Conservation (phyloP, 2,888 invertebrate genomes). For the Spisula subtruncata region DNA sequence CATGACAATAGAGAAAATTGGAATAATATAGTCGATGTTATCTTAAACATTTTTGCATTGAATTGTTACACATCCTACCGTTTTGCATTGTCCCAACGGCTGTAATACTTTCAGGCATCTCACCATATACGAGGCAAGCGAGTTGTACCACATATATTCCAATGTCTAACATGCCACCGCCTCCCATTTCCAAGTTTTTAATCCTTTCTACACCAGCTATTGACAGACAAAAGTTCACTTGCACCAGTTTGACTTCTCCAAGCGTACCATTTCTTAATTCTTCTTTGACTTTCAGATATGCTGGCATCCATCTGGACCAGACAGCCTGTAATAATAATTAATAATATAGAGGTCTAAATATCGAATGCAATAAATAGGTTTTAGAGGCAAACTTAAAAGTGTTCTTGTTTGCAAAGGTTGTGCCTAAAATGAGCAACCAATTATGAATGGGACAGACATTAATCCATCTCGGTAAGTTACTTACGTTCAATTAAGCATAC, state of each 20-base stretch:
- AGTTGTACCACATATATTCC: slow-evolving; percentile 83
- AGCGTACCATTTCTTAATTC: slow-evolving; percentile 93
- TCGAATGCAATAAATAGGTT: no score
- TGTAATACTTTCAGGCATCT: slow-evolving; percentile 91
- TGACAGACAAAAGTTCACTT: slow-evolving; percentile 91
- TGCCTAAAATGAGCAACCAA: no score
- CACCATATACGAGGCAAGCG: slow-evolving; percentile 89
- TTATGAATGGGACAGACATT: no score
- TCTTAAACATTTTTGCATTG: no score
- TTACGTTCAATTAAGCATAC: no score
- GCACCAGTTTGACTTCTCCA: slow-evolving; percentile 92
- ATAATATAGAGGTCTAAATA: no score
- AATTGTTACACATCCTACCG: slow-evolving; percentile 83
- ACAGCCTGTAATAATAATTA: slow-evolving; percentile 89
- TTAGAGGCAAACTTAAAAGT: no score
- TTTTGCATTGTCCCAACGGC: slow-evolving; percentile 92
- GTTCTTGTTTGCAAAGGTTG: no score
- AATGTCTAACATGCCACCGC: slow-evolving; percentile 88
- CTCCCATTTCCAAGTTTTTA: slow-evolving; percentile 91
- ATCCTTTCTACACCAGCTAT: slow-evolving; percentile 90
- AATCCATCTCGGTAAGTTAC: no score
- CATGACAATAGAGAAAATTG: no score
- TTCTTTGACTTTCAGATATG: slow-evolving; percentile 91
- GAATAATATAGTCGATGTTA: no score
- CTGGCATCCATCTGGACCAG: slow-evolving; percentile 96